Base-by-base conservation (phyloP, 2,113 vertebrate species). In the Zosterops borbonicus region DNA sequence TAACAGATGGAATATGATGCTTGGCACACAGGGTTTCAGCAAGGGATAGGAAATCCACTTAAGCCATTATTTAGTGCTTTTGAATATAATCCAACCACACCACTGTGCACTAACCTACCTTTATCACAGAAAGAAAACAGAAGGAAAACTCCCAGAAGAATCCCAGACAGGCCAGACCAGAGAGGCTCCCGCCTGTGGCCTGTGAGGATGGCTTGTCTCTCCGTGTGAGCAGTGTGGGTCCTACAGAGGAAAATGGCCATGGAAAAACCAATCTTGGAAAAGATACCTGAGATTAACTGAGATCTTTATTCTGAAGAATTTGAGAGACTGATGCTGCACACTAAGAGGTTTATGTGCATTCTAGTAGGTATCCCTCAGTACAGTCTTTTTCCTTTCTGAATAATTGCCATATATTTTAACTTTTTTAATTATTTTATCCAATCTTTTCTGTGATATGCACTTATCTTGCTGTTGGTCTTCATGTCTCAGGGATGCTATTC, bases 21-120 rank as follows among this genome's bases (percentile, higher is more conserved):
- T 87, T 67, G 49, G 79, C 0, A 1, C 0, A 1, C 3, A 47
- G 21, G 33, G 15, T 29, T 84, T 53, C 58, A 85, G 60, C 0
- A 0, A 42, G 62, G 42, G 25, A 37, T 8, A 70, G 42, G 35
- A 93, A 91, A 83, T 41, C 28, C 47, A 87, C 41, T 41, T 65
- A 49, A 58, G 35, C 7, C 14, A 19, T 70, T 50, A 69, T 60
- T 71, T 88, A 87, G 29, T 69, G 50, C 46, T 77, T 64, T 67
- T 75, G 64, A 52, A 46, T 59, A 37, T 23, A 56, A 74, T 46
- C 70, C 65, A 89, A 49, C 35, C 58, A 89, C 18, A 60, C 17
- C 37, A 56, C 42, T 52, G 23, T 33, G n/a, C 22, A 27, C 33
- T 59, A 87, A 49, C 19, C 29, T 24, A 5, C 47, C 46, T 73